Percentiles rank a stretch among this genome's conserved stretches.
These are phyloP conservation scores for Amblyopsis rosae DNA, from an alignment of 2,113 vertebrate genomes.

Conservation along the genomic window DNA sequence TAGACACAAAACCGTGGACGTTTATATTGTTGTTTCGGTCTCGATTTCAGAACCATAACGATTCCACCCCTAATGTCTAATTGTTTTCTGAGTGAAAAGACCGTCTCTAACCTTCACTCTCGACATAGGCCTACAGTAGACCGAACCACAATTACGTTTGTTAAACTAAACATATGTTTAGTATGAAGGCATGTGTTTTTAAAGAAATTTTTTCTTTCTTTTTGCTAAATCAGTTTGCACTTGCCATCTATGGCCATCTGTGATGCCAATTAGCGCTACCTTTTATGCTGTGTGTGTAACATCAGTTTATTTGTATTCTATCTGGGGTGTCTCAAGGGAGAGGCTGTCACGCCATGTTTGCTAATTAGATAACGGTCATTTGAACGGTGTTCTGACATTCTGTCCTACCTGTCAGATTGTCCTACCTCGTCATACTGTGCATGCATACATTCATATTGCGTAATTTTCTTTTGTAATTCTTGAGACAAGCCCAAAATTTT, in stretches of 20 bases:
- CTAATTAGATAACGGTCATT: conserved; percentile 53
- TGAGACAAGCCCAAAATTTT: too few relatives aligned
- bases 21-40: too few relatives aligned
- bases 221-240: conserved; percentile 27
- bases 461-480: too few relatives aligned
- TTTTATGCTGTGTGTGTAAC: conserved; percentile 38
- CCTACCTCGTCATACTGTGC: too few relatives aligned
- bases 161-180: neutral
- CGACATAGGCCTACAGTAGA: too few relatives aligned
- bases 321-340: conserved; percentile 56
- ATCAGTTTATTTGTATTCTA: conserved; percentile 67
- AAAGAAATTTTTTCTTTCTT: neutral
- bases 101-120: too few relatives aligned
- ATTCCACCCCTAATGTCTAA: too few relatives aligned
- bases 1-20: too few relatives aligned
- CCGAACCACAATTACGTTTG: neutral
- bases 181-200: neutral
- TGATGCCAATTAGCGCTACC: conserved; percentile 53
- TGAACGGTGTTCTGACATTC: conserved; percentile 1
- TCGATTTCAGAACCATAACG: too few relatives aligned
- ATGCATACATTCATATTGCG: too few relatives aligned
- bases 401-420: too few relatives aligned
- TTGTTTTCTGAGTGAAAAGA: too few relatives aligned
- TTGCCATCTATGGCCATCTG: conserved; percentile 51
- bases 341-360: conserved; percentile 19